phyloP scores from a whole-genome alignment of 1,140 invertebrate genomes.

The Telenomus remus region DNA sequence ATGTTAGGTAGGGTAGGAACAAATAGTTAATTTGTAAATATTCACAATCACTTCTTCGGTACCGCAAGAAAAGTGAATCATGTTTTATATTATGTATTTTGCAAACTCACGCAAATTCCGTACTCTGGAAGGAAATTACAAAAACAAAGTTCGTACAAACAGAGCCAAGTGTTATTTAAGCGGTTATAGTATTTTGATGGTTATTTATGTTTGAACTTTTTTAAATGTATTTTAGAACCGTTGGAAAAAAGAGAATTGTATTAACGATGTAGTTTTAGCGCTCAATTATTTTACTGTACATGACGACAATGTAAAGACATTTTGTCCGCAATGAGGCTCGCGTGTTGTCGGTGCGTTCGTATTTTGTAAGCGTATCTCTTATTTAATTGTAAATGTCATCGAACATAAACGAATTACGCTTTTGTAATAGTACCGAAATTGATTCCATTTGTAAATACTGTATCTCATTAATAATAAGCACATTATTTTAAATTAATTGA shows the following conservation, averaged over 20 bases:
- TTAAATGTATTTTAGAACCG: background rate
- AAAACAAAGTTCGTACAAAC: too few relatives aligned
- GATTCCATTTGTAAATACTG: conserved; percentile 59
- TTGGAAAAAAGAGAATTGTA: conserved; percentile 14
- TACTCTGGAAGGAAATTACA: too few relatives aligned
- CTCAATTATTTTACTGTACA: conserved; percentile 30
- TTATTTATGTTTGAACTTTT: too few relatives aligned
- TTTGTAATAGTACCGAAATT: conserved; percentile 12
- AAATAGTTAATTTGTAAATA: too few relatives aligned
- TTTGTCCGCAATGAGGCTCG: conserved; percentile 23
- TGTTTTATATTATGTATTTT: too few relatives aligned
- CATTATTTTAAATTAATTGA: conserved; percentile 60
- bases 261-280: conserved; percentile 11
- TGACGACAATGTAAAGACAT: conserved; percentile 12
- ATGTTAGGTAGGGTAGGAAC: too few relatives aligned
- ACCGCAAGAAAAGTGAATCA: too few relatives aligned
- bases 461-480: conserved; percentile 54
- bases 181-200: too few relatives aligned
- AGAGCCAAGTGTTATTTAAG: too few relatives aligned
- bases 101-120: too few relatives aligned
- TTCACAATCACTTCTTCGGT: too few relatives aligned
- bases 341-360: conserved; percentile 33
- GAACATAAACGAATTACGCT: conserved; percentile 11
- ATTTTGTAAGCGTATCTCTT: conserved; percentile 59
- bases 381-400: conserved; percentile 61